phyloP scores from a whole-genome alignment of 2,797 vertebrate genomes.

The Helostoma temminkii region DNA sequence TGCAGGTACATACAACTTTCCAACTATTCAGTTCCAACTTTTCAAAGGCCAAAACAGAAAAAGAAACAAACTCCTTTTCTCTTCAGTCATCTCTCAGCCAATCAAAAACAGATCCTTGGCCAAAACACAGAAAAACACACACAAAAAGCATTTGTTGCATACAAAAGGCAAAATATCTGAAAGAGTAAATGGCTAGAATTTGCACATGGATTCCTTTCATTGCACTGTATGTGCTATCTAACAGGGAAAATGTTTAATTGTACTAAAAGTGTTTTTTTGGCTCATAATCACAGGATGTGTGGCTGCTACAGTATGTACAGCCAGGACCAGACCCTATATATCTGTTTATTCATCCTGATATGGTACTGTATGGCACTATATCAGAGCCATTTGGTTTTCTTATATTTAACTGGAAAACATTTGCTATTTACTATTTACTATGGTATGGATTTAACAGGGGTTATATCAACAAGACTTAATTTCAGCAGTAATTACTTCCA shows the following conservation, averaged over 20 bases:
- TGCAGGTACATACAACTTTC: conserved; percentile 69
- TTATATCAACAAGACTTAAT: conserved; percentile 25
- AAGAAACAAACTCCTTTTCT: conserved; percentile 27
- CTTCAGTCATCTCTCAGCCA: conserved; percentile 57
- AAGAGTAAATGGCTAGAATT: conserved; percentile 43
- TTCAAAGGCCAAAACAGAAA: conserved; percentile 60
- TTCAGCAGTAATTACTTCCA: conserved; percentile 46
- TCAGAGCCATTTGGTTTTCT: conserved; percentile 34
- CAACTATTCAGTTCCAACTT: conserved; percentile 71
- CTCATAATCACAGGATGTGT: conserved; percentile 45
- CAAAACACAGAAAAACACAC: conserved; percentile 55
- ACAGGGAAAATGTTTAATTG: conserved; percentile 43
- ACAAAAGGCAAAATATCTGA: conserved; percentile 60
- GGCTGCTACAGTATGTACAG: conserved; percentile 18
- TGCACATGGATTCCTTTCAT: conserved; percentile 27
- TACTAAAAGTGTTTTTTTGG: conserved; percentile 40
- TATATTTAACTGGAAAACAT: conserved; percentile 32
- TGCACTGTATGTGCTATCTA: conserved; percentile 36
- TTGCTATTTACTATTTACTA: conserved; percentile 44
- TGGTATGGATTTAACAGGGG: conserved; percentile 46
- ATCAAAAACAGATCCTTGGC: conserved; percentile 56
- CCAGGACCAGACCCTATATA: conserved; percentile 37
- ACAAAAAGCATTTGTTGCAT: conserved; percentile 55
- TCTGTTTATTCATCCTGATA: conserved; percentile 27
- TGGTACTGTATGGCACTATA: conserved; percentile 25